Evolutionary conservation across 2,113 vertebrate species (phyloP).

Genomic region (Eurystomus gularis): DNA sequence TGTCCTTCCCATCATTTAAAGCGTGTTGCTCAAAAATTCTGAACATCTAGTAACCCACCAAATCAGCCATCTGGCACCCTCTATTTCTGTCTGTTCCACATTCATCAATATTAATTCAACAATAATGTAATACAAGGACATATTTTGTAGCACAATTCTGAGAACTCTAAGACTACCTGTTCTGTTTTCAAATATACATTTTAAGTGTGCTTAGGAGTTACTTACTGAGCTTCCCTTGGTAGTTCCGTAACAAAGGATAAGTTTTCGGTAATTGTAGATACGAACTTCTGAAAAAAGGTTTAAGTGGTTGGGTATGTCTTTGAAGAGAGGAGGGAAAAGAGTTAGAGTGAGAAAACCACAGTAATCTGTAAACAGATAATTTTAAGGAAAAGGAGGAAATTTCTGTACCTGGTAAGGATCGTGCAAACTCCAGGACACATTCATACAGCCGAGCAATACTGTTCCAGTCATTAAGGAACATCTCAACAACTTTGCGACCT

Average conservation of each 20-base stretch:
- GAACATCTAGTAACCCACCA: background rate
- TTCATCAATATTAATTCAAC: background rate
- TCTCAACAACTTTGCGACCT: conserved; percentile 95
- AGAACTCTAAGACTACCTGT: background rate
- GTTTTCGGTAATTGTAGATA: conserved; percentile 95
- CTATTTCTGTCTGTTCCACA: background rate
- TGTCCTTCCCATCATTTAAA: background rate
- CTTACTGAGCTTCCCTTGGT: conserved; percentile 96
- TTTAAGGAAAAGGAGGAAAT: background rate
- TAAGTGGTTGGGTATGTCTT: conserved; percentile 93
- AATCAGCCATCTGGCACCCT: background rate
- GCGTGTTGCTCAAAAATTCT: background rate
- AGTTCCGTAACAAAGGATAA: conserved; percentile 95
- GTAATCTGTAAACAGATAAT: background rate
- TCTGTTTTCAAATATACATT: background rate
- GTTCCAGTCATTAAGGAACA: conserved; percentile 98
- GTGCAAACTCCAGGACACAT: conserved; percentile 94
- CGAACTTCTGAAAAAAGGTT: conserved; percentile 95
- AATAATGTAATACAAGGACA: background rate
- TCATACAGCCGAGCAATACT: conserved; percentile 95
- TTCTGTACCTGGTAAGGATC: conserved; percentile 85
- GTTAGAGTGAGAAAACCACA: background rate
- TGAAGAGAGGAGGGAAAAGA: conserved; percentile 15
- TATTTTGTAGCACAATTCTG: background rate
- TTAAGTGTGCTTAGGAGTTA: background rate